These are phyloP conservation scores for Dynastes grantii DNA, from an alignment of 2,888 invertebrate species.

Conservation along the genomic window DNA sequence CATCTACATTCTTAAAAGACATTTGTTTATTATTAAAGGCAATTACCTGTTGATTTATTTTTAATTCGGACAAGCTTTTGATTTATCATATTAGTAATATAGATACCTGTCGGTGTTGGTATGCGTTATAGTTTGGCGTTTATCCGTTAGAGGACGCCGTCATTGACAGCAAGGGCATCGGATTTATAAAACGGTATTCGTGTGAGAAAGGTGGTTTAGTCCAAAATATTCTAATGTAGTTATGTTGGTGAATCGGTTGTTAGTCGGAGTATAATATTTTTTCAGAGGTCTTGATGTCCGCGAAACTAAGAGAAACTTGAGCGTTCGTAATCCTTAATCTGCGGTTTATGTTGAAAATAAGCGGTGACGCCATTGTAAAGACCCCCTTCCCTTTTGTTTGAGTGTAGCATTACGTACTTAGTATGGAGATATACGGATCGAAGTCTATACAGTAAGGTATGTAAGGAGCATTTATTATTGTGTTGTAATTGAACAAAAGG, in stretches of 20 bases:
- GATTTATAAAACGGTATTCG: slow-evolving; percentile 3
- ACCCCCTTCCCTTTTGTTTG: slow-evolving; percentile 37
- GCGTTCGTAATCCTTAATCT: not conserved
- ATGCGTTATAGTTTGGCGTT: no score
- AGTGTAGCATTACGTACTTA: slow-evolving; percentile 24
- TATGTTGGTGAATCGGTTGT: not conserved
- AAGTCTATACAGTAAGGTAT: slow-evolving; percentile 27
- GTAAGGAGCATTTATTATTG: not conserved
- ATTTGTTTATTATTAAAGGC: no score
- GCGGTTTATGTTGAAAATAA: slow-evolving; percentile 21
- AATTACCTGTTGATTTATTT: no score
- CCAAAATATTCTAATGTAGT: not conserved
- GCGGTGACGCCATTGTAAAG: slow-evolving; percentile 35
- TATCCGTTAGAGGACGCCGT: not conserved
- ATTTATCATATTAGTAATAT: no score
- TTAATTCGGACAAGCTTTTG: no score
- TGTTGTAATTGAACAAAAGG: not conserved
- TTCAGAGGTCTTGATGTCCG: not conserved
- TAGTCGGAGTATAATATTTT: not conserved
- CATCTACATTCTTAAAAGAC: no score
- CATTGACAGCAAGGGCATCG: not conserved
- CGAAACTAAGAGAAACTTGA: not conserved
- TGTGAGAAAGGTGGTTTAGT: not conserved
- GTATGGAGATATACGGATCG: slow-evolving; percentile 19
- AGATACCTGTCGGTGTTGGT: no score